phyloP scores from a whole-genome alignment of 2,797 vertebrate genomes.

The Galaxias olidus region DNA sequence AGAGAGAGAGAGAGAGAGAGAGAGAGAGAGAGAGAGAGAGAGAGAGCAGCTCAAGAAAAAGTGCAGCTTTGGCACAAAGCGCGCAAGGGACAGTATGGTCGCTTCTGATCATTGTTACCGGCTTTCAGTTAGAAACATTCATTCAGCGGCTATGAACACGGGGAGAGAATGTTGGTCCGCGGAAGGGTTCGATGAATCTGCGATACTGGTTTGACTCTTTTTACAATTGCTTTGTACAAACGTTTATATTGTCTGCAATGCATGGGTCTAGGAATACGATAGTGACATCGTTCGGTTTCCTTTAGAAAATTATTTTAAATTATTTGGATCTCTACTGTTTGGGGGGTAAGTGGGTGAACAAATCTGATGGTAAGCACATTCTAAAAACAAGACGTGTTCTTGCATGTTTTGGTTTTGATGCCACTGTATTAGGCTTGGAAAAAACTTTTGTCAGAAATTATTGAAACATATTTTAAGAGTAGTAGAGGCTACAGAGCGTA shows the following conservation, averaged over 20 bases:
- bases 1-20: constrained; percentile 2
- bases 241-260: not conserved
- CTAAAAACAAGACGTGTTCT: too few relatives aligned
- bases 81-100: too few relatives aligned
- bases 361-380: not conserved
- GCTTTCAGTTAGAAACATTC: too few relatives aligned
- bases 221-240: not conserved
- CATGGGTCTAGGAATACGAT: not conserved
- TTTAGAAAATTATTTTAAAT: not conserved
- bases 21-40: constrained; percentile 3
- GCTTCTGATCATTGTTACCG: too few relatives aligned
- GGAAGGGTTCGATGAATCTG: constrained; percentile 2
- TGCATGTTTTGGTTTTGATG: too few relatives aligned
- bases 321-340: not conserved
- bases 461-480: too few relatives aligned
- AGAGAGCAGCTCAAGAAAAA: not conserved
- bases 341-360: constrained; percentile 8
- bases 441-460: too few relatives aligned
- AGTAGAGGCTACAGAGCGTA: not conserved
- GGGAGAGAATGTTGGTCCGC: not conserved
- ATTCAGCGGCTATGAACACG: not conserved
- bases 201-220: not conserved
- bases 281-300: not conserved
- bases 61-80: not conserved
- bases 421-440: too few relatives aligned